Base-by-base conservation (phyloP, 2,888 invertebrate genomes). In the Cheilosia pagana region DNA sequence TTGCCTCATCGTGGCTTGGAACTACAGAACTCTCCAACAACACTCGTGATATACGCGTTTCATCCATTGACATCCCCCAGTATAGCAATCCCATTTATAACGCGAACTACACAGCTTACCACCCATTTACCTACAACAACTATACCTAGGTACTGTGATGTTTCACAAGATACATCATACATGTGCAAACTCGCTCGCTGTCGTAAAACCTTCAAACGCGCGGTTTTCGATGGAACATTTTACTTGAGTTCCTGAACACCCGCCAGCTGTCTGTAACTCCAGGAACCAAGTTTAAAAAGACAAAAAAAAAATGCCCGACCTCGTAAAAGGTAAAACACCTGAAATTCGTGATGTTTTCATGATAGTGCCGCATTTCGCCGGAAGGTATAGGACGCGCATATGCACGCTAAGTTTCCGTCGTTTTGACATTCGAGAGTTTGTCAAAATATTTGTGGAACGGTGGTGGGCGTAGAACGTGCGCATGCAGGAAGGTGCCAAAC, bases 261-360 rank as follows among this genome's bases (percentile, higher is more conserved):
- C 14, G 43, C 35, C 67, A 68, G 50, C 35, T 60, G 57, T 50
- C 65, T 45, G 25, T 60, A 60, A 23, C 53, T 35, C 35, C 16
- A 60, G 28, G 10, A 14, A 60, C 28, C 23, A 60, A 28, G 39
- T 70, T 4, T n/a, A n/a, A n/a, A n/a, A n/a, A n/a, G 1, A 6
- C 28, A 19, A 48, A 31, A 39, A 25, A 23, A 31, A 4, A n/a
- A n/a, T n/a, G n/a, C 19, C 19, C n/a, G 28, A 39, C 16, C 25
- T 39, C 10, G 48, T 55, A 70, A 59, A 67, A 48, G 6, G 48
- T 55, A 70, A 59, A 67, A 48, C 55, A 55, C 62, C 43, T 72
- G 57, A 72, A 78, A 45, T 72, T 62, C 63, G 43, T 68, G 78
- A 57, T 77, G 50, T 77, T 82, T 71, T 74, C 68, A 75, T 68